Percentiles rank a stretch among this genome's conserved stretches.
Evolutionary conservation across 92 coral and sea anemone genomes (phyloP).

Genomic region (Paramuricea clavata): DNA sequence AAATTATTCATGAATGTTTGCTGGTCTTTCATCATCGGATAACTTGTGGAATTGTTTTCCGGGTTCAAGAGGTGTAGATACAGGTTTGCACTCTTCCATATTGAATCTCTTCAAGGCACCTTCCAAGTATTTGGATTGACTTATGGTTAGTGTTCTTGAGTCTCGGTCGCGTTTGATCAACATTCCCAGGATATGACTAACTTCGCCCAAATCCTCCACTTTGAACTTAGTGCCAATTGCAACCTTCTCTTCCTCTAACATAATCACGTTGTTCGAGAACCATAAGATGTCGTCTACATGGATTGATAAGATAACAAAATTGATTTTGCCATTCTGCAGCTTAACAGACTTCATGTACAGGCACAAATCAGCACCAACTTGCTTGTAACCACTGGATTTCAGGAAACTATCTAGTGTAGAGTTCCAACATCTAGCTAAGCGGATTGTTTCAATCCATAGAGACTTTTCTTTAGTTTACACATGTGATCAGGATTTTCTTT

Average conservation of each 20-base stretch:
- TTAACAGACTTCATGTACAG: too few relatives aligned
- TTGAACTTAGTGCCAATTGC: constrained; percentile 39
- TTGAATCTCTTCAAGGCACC: constrained; percentile 47
- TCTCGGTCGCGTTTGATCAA: constrained; percentile 38
- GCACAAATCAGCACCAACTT: too few relatives aligned
- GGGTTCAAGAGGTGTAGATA: constrained; percentile 49
- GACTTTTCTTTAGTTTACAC: constrained; percentile 26
- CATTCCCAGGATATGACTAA: constrained; percentile 52
- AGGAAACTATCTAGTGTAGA: too few relatives aligned
- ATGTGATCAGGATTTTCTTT: too few relatives aligned
- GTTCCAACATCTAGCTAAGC: too few relatives aligned
- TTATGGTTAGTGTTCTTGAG: constrained; percentile 48
- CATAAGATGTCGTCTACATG: too few relatives aligned
- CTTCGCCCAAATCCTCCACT: constrained; percentile 54
- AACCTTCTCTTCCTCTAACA: too few relatives aligned
- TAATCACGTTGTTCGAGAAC: too few relatives aligned
- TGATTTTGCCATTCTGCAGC: too few relatives aligned
- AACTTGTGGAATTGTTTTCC: too few relatives aligned
- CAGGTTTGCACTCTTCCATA: constrained; percentile 47
- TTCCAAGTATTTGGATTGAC: constrained; percentile 49
- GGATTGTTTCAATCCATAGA: constrained; percentile 33
- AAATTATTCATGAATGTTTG: constrained; percentile 36
- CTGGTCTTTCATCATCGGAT: constrained; percentile 47
- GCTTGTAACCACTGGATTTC: too few relatives aligned
- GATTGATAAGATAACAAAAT: too few relatives aligned